Evolutionary conservation across 2,797 vertebrate genomes (phyloP), one percentile per base, ranked within the genome.

Genomic region (Potorous gilbertii): DNA sequence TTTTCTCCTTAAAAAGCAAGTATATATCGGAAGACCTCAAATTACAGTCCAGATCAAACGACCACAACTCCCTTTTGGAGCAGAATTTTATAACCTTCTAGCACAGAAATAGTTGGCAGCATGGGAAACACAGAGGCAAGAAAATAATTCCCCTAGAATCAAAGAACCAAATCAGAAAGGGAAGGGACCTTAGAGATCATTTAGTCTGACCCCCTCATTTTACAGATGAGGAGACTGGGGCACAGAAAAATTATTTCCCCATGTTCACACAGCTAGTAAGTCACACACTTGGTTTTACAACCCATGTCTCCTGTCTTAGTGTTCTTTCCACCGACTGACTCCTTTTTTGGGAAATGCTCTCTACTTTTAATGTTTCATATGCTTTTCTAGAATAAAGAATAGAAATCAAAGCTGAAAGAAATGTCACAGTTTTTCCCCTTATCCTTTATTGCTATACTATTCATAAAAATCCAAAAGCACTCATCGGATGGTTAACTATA

Each of bases 341-440:
- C 1, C 90, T 95, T 96, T 96, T 96, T 87, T 59, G 57, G 40
- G 95, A 50, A 59, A 3, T 52, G 52, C 54, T 96, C 66, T 96
- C 56, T 92, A 10, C 54, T 56, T 94, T 90, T 16, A 50, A 18
- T 2, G 56, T 95, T 96, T 89, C 93, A 94, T 62, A 91, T 59
- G n/a, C 93, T 92, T 91, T 94, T 93, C 55, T 92, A 31, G 62
- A 96, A 57, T n/a, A 95, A 94, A 66, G 40, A n/a, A n/a, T 89
- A 92, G 92, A 94, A 91, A 18, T 95, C 55, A 95, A 95, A 92
- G 59, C 62, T 52, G 92, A 93, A 96, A 93, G 92, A 93, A 96
- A 93, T 12, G 40, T 14, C 74, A 66, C 9, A 50, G 18, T 50
- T 50, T 46, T 46, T 24, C 40, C 40, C 24, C 16, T 52, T 93